Percentiles rank a stretch among this genome's conserved stretches.
Evolutionary conservation across 2,797 vertebrate genomes (phyloP).

Genomic region (Thunnus albacares): DNA sequence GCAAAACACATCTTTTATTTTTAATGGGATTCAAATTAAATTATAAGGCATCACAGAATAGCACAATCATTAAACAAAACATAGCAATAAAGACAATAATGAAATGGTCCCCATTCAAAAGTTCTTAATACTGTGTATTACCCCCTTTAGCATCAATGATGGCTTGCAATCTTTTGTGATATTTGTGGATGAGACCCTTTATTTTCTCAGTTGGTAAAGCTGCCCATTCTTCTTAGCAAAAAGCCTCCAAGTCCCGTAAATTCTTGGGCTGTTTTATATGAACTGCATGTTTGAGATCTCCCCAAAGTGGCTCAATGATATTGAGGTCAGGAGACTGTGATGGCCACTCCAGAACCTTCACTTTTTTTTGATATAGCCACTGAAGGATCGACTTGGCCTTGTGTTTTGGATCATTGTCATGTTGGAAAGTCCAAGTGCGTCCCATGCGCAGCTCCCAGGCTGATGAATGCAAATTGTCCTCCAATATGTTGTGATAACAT

Average conservation of each 20-base stretch:
- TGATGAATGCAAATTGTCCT: too few species aligned
- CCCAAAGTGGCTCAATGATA: not conserved
- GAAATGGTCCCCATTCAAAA: too few species aligned
- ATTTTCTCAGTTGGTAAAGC: not conserved
- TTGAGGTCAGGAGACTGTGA: too few species aligned
- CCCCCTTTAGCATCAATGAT: not conserved
- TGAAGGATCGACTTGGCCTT: too few species aligned
- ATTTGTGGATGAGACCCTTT: not conserved
- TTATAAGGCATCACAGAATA: not conserved
- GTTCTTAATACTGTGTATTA: too few species aligned
- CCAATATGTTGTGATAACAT: too few species aligned
- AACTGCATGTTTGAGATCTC: not conserved
- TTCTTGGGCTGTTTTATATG: not conserved
- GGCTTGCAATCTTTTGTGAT: not conserved
- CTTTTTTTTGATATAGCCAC: too few species aligned
- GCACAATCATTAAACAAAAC: conserved; percentile 7
- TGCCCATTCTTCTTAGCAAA: not conserved
- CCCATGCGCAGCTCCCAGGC: too few species aligned
- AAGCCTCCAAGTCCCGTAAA: not conserved
- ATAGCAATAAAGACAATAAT: too few species aligned
- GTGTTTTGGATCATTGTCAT: too few species aligned
- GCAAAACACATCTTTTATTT: conserved; percentile 16
- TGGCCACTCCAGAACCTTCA: too few species aligned
- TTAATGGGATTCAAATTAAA: conserved; percentile 8
- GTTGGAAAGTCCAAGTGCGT: too few species aligned